Evolutionary conservation across 1,140 invertebrate species (phyloP), one percentile per base, ranked within the genome.

Genomic region (Helicoverpa zea): DNA sequence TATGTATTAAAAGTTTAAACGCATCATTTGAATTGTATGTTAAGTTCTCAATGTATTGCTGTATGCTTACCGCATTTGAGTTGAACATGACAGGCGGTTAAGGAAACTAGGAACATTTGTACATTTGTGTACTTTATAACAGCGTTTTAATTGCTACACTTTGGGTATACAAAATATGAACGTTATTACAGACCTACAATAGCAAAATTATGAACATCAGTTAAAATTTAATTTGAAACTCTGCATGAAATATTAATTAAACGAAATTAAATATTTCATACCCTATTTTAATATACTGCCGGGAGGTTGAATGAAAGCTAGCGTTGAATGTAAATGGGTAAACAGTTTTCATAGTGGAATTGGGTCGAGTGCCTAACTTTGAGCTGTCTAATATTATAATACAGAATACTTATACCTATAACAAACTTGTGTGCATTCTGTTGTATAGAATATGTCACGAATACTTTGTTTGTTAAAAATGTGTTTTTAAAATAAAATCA

Each of bases 251-350:
- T 23, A 70, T 70, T 70, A 68, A 68, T 68, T 23, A 18, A 52
- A 51, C 49, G 47, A 51, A 52, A 70, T 70, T 52, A 70, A 70
- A 54, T 54, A 10, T 54, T 51, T 30, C 14, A 72, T n/a, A 72
- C 54, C 49, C 43, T 49, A 68, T 68, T 68, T 43, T 68, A 68
- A 68, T 23, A 23, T 23, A 68, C 35, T 58, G 43, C 64, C 35
- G 7, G 30, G 66, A 52, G 18, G 49, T 5, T 70, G 63, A 66
- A 66, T 54, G 66, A 70, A 54, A 70, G 49, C 49, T 23, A 70
- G 18, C 18, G 47, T 70, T 70, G 23, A 70, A 70, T 70, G 66
- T 30, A 70, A 70, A 70, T 70, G 43, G 43, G 43, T 47, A 43
- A 16, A 47, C 18, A 70, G 49, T 52, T 70, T 52, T 30, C 66